phyloP scores from a whole-genome alignment of 2,888 invertebrate genomes.

The Leptinotarsa rubiginosa region DNA sequence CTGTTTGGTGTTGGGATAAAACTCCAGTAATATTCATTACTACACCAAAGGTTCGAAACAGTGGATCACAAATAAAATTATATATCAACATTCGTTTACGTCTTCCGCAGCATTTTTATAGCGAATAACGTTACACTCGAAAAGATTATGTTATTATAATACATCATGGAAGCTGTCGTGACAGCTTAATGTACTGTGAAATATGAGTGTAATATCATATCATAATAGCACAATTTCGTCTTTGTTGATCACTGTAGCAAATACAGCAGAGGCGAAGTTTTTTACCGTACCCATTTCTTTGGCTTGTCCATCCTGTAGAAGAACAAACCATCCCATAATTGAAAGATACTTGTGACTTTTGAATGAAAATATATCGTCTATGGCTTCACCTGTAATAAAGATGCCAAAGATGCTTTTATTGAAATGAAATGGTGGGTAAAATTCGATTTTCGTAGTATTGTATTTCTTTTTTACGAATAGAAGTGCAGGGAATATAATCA shows the following conservation, averaged over 20 bases:
- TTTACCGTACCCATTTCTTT: not conserved
- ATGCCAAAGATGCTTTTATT: not conserved
- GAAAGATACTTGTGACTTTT: constrained; percentile 14
- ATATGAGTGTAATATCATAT: constrained; percentile 61
- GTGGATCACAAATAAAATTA: not conserved
- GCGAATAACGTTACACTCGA: constrained; percentile 37
- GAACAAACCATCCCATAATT: constrained; percentile 12
- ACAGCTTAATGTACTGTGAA: constrained; percentile 66
- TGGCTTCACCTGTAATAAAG: constrained; percentile 1
- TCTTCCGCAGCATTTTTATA: constrained; percentile 19
- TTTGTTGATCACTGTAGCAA: constrained; percentile 41
- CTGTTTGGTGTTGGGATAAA: no score
- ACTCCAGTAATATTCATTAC: no score
- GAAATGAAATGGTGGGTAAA: not conserved
- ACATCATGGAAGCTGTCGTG: constrained; percentile 61
- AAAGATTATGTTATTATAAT: constrained; percentile 65
- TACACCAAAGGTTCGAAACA: not conserved
- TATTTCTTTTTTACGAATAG: not conserved
- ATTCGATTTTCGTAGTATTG: not conserved
- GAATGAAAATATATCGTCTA: not conserved
- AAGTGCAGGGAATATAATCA: not conserved
- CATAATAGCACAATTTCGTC: constrained; percentile 58
- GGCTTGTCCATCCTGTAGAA: constrained; percentile 1
- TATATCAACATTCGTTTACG: not conserved
- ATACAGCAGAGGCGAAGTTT: constrained; percentile 26